phyloP scores from a whole-genome alignment of 1,140 invertebrate species.

The Drosophila nasuta region DNA sequence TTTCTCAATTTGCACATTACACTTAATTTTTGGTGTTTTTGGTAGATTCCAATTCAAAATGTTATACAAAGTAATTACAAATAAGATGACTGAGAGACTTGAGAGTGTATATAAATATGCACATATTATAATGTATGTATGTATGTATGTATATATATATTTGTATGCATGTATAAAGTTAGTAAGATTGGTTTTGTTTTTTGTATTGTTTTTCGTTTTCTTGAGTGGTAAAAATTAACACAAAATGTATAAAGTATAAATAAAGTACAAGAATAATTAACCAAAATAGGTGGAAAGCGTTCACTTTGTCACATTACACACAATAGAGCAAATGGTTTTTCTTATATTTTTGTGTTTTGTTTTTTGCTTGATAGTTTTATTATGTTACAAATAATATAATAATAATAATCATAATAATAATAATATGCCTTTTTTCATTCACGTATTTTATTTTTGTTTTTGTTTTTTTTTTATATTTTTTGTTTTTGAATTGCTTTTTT shows the following conservation, averaged over 20 bases:
- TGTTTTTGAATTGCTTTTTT: constrained; percentile 42
- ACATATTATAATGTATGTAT: constrained; percentile 22
- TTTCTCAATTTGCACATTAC: constrained; percentile 25
- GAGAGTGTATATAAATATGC: constrained; percentile 37
- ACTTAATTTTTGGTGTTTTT: constrained; percentile 50
- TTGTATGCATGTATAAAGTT: constrained; percentile 36
- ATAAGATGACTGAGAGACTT: constrained; percentile 41
- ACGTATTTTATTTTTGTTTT: constrained; percentile 12
- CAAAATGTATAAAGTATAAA: constrained; percentile 43
- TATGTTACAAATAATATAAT: constrained; percentile 28
- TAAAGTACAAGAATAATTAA: constrained; percentile 42
- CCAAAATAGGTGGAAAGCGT: constrained; percentile 64
- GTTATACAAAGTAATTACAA: constrained; percentile 40
- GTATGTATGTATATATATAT: too few species aligned
- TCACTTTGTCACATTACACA: constrained; percentile 62
- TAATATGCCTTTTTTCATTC: constrained; percentile 46
- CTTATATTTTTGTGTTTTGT: neutral
- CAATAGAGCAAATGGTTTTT: constrained; percentile 35
- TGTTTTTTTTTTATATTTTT: constrained; percentile 5
- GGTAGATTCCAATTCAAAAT: constrained; percentile 37
- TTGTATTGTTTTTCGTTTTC: neutral
- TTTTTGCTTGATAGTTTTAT: constrained; percentile 10
- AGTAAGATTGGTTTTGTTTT: constrained; percentile 8
- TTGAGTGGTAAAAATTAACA: constrained; percentile 34
- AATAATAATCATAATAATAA: constrained; percentile 21